A percentile compares a stretch with the other conserved stretches of the same genome.
Evolutionary conservation across 2,888 invertebrate species (phyloP).

Genomic region (Masnerella sp.): DNA sequence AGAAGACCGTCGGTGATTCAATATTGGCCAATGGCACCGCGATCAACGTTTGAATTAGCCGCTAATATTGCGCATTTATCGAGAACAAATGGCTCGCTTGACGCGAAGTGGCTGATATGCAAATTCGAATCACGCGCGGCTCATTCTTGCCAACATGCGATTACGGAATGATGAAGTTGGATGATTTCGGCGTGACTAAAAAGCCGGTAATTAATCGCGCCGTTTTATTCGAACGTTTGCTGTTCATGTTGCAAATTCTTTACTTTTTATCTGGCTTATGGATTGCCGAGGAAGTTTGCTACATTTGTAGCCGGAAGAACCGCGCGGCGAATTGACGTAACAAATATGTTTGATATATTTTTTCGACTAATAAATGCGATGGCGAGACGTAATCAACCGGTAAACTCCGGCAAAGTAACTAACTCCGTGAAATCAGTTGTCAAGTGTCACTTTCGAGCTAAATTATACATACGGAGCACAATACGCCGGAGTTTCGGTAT

Average conservation of each 20-base stretch:
- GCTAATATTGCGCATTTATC: constrained; percentile 37
- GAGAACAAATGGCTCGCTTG: constrained; percentile 31
- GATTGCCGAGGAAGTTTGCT: too few relatives aligned
- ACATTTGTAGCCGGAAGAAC: too few relatives aligned
- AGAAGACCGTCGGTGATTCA: constrained; percentile 12
- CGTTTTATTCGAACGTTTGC: neutral
- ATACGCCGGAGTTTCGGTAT: too few relatives aligned
- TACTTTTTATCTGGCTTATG: too few relatives aligned
- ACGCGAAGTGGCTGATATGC: constrained; percentile 47
- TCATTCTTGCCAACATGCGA: constrained; percentile 49
- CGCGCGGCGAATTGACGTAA: too few relatives aligned
- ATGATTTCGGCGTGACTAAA: constrained; percentile 23
- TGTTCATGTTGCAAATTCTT: neutral
- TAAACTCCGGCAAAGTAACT: too few relatives aligned
- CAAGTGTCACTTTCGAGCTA: too few relatives aligned
- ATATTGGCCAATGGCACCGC: neutral
- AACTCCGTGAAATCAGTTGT: too few relatives aligned
- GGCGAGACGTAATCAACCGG: too few relatives aligned
- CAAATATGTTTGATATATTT: too few relatives aligned
- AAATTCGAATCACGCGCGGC: constrained; percentile 45
- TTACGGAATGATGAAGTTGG: constrained; percentile 31
- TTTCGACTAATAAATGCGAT: too few relatives aligned
- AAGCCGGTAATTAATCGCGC: constrained; percentile 23
- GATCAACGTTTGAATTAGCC: constrained; percentile 26
- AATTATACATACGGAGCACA: too few relatives aligned